phyloP scores from a whole-genome alignment of 2,797 vertebrate species.

The Premnoplex brunnescens region DNA sequence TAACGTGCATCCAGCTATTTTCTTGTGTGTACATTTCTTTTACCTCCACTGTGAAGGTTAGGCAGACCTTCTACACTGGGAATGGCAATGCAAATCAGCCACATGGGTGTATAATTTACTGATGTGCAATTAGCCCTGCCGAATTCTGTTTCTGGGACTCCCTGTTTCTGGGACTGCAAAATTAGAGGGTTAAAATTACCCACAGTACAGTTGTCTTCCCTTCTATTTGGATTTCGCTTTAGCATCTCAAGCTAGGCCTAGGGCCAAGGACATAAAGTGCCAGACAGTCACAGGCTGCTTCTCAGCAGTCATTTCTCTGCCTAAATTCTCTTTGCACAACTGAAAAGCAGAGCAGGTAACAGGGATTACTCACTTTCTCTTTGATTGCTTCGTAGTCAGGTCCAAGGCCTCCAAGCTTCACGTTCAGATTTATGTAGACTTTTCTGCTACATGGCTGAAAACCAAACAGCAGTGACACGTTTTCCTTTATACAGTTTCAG shows the following conservation, averaged over 20 bases:
- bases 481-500: background rate
- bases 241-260: background rate
- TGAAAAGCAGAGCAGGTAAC: background rate
- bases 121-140: background rate
- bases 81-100: constrained; percentile 34
- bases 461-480: constrained; percentile 26
- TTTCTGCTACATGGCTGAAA: constrained; percentile 76
- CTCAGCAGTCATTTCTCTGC: background rate
- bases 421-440: constrained; percentile 75
- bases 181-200: background rate
- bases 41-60: constrained; percentile 25
- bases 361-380: constrained; percentile 81
- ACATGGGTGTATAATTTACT: background rate
- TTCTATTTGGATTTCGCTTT: background rate
- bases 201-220: background rate
- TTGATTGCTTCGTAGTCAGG: constrained; percentile 80
- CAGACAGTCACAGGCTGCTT: background rate
- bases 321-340: background rate
- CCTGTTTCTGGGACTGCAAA: background rate
- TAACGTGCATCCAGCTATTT: background rate
- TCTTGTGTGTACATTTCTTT: constrained; percentile 45
- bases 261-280: background rate
- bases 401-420: constrained; percentile 85
- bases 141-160: background rate
- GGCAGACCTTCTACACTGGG: constrained; percentile 37